A percentile compares a stretch with the other conserved stretches of the same genome.
Conservation (phyloP, 2,113 vertebrate genomes). For the Tyto alba region DNA sequence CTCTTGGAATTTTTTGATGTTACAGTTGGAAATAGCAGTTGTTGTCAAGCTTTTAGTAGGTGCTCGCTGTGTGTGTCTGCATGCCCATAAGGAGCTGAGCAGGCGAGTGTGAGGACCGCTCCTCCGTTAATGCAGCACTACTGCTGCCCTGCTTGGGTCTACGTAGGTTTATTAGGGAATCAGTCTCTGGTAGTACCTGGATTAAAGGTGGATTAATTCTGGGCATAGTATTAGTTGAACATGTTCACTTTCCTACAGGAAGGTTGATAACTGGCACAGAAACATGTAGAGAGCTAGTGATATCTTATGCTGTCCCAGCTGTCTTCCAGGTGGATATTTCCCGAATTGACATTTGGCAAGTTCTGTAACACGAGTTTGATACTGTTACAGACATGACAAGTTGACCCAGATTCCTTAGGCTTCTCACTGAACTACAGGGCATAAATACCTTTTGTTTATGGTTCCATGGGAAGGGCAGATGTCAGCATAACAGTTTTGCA, state of each 20-base stretch:
- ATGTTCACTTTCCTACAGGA: neutral
- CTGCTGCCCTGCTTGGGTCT: neutral
- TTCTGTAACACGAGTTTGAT: slow-evolving; percentile 5
- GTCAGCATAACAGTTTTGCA: neutral
- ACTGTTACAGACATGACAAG: neutral
- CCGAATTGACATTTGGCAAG: neutral
- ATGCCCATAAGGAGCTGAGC: rapidly evolving
- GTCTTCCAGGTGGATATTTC: neutral
- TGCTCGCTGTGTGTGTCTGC: neutral
- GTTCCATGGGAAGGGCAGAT: neutral
- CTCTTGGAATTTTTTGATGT: neutral
- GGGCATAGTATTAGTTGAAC: neutral
- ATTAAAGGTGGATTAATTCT: neutral
- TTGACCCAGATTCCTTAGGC: neutral
- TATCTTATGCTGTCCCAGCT: neutral
- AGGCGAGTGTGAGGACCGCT: neutral
- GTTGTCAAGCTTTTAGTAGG: neutral
- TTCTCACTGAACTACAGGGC: neutral
- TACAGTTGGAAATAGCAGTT: neutral
- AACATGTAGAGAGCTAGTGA: neutral
- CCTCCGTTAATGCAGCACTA: neutral
- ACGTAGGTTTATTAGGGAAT: neutral
- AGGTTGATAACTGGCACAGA: neutral
- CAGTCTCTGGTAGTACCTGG: neutral
- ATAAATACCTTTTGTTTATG: neutral